Conservation (phyloP, 2,888 invertebrate species). For the Lepidocyrtoides sp. region DNA sequence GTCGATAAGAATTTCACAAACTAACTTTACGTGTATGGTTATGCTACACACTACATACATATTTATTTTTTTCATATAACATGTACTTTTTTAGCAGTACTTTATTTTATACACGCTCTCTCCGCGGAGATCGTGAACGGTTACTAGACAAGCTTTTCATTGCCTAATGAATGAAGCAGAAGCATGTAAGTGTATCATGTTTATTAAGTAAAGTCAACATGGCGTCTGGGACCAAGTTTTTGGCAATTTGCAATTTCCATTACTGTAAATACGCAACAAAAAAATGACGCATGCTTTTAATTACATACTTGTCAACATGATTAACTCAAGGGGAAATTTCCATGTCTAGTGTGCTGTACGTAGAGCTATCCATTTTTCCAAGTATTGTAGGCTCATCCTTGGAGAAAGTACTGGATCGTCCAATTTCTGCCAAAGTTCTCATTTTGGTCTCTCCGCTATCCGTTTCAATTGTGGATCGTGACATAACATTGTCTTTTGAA, state of each 20-base stretch:
- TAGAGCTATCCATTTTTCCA: slow-evolving; percentile 83
- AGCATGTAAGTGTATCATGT: no score
- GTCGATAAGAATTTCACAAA: no score
- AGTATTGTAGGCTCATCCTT: slow-evolving; percentile 92
- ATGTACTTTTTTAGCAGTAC: no score
- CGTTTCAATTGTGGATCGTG: slow-evolving; percentile 84
- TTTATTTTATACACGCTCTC: no score
- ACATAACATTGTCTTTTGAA: slow-evolving; percentile 82
- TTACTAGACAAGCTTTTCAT: background rate
- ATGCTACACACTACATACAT: no score
- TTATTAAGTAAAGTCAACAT: no score
- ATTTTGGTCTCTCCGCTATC: slow-evolving; percentile 86
- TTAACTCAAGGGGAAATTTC: slow-evolving; percentile 70
- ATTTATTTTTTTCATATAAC: no score
- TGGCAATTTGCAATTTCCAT: background rate
- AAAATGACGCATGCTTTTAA: no score
- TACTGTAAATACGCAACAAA: background rate
- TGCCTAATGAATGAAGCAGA: background rate
- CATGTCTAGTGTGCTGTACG: slow-evolving; percentile 72
- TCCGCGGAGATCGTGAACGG: no score
- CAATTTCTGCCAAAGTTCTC: slow-evolving; percentile 87
- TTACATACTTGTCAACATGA: background rate
- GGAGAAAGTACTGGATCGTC: slow-evolving; percentile 91
- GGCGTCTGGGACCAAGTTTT: background rate
- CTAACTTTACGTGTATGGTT: no score